Base-by-base conservation (phyloP, 2,113 vertebrate species). In the Synchiropus splendidus region DNA sequence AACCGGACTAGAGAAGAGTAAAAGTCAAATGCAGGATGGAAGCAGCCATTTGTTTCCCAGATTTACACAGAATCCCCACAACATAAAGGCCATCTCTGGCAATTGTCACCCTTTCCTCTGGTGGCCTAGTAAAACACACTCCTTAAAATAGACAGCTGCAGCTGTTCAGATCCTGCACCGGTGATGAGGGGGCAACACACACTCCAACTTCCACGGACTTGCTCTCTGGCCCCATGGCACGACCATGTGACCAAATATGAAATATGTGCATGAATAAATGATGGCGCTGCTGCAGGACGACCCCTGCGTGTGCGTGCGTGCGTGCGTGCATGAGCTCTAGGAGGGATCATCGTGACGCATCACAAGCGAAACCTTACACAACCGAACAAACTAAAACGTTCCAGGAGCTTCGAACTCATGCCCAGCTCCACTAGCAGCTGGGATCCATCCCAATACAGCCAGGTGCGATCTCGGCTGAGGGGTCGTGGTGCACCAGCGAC, bases 101-200 rank as follows among this genome's bases (percentile, higher is more conserved):
- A 61, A 72, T 58, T 45, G 50, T 65, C 74, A 61, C 54, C 70
- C 41, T 64, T 69, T 54, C 31, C 70, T 58, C 67, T 18, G 30
- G 51, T 64, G 67, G 54, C 63, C 63, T 34, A 68, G 60, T 54
- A 50, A 64, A 67, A 59, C 21, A 27, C 21, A 55, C 57, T 58
- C 43, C 76, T 49, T 67, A 81, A 84, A 83, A 85, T 83, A 82
- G 81, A 60, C 44, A 39, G 53, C 51, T 70, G 79, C 80, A 83
- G 75, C 76, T 79, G 80, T 76, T 79, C 68, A 48, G 56, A 67
- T 77, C 74, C 61, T 77, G 76, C 66, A 67, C 51, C 56, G 30
- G 31, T 61, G 61, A 70, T 51, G 54, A 11, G 17, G 47, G 45
- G 74, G 54, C 34, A 45, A 37, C 37, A 17, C 49, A 18, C 52